Evolutionary conservation across 1,140 invertebrate genomes (phyloP).

Genomic region (Meloidogyne exigua): DNA sequence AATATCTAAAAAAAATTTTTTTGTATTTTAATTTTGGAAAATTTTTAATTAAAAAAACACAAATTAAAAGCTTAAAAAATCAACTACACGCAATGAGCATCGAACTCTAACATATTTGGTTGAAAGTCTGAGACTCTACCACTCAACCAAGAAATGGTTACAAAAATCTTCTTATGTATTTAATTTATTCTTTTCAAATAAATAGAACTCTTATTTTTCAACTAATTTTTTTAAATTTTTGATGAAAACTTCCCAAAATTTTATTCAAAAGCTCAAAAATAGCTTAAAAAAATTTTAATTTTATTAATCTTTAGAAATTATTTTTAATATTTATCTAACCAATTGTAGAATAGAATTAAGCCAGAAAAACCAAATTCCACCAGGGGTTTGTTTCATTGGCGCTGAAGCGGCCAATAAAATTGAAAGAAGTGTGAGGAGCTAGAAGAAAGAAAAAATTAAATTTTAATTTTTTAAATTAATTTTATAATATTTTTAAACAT

Average conservation of each 20-base stretch:
- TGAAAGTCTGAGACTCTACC: too few relatives aligned
- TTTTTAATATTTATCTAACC: too few relatives aligned
- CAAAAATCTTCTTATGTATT: too few relatives aligned
- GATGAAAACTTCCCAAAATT: too few relatives aligned
- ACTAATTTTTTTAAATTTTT: too few relatives aligned
- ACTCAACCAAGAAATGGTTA: neutral
- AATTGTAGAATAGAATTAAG: slow-evolving; percentile 39
- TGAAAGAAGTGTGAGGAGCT: slow-evolving; percentile 27
- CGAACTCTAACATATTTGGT: neutral
- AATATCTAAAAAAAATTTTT: slow-evolving; percentile 30
- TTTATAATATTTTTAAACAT: neutral
- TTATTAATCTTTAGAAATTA: too few relatives aligned
- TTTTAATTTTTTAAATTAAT: neutral
- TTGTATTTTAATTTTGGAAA: neutral
- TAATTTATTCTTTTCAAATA: too few relatives aligned
- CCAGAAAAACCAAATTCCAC: slow-evolving; percentile 49
- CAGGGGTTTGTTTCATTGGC: neutral
- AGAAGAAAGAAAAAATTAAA: neutral
- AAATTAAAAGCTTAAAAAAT: neutral
- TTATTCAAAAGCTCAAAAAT: too few relatives aligned
- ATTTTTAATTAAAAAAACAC: neutral
- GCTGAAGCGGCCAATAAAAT: slow-evolving; percentile 31
- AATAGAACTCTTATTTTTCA: too few relatives aligned
- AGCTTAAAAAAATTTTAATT: too few relatives aligned
- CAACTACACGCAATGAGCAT: neutral